Evolutionary conservation across 1,140 invertebrate genomes (phyloP).

Genomic region (Schmidtea mediterranea): DNA sequence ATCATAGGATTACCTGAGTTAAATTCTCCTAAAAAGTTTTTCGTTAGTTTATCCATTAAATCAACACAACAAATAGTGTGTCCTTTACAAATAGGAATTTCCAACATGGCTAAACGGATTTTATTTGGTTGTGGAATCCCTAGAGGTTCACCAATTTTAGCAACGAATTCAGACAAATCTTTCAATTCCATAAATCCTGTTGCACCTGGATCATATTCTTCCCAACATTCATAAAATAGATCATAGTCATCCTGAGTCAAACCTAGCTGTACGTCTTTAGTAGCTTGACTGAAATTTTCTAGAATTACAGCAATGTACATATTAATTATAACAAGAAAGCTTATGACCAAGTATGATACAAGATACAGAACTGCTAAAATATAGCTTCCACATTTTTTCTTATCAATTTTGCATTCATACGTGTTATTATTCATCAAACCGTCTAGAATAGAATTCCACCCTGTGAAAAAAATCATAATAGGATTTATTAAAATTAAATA

Average conservation of each 20-base stretch:
- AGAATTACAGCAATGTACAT: constrained; percentile 98
- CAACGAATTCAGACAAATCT: constrained; percentile 68
- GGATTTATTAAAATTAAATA: not conserved
- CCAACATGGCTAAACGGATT: constrained; percentile 91
- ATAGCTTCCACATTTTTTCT: constrained; percentile 50
- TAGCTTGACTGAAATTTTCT: constrained; percentile 89
- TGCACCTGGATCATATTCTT: constrained; percentile 82
- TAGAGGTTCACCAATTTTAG: constrained; percentile 35
- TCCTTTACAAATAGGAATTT: constrained; percentile 84
- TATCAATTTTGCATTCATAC: constrained; percentile 41
- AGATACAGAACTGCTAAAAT: constrained; percentile 74
- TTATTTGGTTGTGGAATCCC: constrained; percentile 88
- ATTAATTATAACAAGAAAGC: constrained; percentile 89
- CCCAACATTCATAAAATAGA: constrained; percentile 98
- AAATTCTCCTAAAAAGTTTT: constrained; percentile 56
- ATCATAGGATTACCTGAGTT: too few relatives aligned
- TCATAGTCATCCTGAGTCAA: constrained; percentile 88
- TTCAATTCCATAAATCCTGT: constrained; percentile 81
- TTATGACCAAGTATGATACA: constrained; percentile 78
- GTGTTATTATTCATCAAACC: constrained; percentile 64
- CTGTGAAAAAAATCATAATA: constrained; percentile 18
- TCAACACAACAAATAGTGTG: constrained; percentile 88
- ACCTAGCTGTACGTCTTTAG: constrained; percentile 88
- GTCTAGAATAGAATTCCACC: constrained; percentile 81
- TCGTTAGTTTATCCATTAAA: constrained; percentile 64